Evolutionary conservation across 2,888 invertebrate genomes (phyloP).

Genomic region (Drosophila macrospina): DNA sequence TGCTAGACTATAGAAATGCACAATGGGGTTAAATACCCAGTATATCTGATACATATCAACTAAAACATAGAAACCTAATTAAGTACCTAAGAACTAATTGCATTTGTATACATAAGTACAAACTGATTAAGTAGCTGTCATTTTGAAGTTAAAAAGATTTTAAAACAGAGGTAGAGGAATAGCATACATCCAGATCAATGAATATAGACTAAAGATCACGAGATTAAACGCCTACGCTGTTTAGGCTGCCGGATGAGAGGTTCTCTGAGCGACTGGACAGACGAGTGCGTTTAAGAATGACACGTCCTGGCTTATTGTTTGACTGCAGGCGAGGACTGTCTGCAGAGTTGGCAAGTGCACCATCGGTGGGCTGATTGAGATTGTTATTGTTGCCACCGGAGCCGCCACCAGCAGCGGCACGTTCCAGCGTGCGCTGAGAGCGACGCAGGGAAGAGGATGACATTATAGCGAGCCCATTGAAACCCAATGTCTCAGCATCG

Average conservation of each 20-base stretch:
- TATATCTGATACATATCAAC: conserved; percentile 32
- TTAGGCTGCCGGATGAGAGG: conserved; percentile 69
- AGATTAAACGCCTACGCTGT: conserved; percentile 73
- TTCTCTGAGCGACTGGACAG: conserved; percentile 76
- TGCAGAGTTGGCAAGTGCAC: conserved; percentile 24
- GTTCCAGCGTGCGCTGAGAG: conserved; percentile 73
- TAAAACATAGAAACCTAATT: conserved; percentile 56
- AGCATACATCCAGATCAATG: conserved; percentile 49
- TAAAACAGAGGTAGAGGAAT: conserved; percentile 72
- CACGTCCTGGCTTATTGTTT: conserved; percentile 57
- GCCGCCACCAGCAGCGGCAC: conserved; percentile 50
- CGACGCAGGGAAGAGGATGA: conserved; percentile 72
- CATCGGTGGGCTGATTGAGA: conserved; percentile 64
- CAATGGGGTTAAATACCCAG: conserved; percentile 19
- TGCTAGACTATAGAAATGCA: conserved; percentile 54
- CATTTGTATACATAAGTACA: conserved; percentile 59
- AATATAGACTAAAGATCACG: conserved; percentile 74
- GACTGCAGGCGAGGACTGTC: conserved; percentile 51
- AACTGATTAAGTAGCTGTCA: conserved; percentile 53
- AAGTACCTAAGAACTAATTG: conserved; percentile 61
- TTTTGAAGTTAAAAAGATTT: conserved; percentile 51
- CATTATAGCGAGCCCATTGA: conserved; percentile 63
- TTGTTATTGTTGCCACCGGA: conserved; percentile 69
- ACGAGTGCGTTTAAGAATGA: conserved; percentile 68
- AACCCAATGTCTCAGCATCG: conserved; percentile 58